These are phyloP conservation scores for Acanthisitta chloris DNA, from an alignment of 2,113 vertebrate species.

Conservation along the genomic window DNA sequence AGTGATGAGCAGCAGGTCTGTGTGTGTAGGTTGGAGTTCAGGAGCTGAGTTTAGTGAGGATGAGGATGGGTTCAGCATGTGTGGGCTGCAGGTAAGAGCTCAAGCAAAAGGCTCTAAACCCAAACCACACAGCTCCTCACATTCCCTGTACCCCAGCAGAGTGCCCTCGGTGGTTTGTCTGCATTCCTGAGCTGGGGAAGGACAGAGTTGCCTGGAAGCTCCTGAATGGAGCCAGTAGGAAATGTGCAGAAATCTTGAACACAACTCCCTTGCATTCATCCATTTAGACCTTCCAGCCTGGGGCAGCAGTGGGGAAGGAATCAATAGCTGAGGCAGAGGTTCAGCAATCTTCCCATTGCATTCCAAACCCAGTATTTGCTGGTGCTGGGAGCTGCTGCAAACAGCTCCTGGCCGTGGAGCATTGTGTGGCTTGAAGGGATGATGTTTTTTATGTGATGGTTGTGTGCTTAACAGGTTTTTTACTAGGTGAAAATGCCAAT, in stretches of 20 bases:
- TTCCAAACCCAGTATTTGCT: not conserved
- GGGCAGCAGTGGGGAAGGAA: not conserved
- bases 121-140: not conserved
- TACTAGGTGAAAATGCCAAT: not conserved
- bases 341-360: not conserved
- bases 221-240: not conserved
- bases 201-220: not conserved
- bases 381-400: not conserved
- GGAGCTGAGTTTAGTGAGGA: not conserved
- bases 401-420: not conserved
- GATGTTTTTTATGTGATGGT: fast-evolving
- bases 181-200: not conserved
- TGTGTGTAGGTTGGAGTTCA: fast-evolving
- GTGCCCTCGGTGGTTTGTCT: not conserved
- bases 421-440: not conserved
- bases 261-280: not conserved
- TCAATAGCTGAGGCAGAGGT: not conserved
- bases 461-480: not conserved
- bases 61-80: not conserved
- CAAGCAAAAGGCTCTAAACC: not conserved
- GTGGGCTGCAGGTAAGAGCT: not conserved
- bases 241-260: not conserved
- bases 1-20: not conserved
- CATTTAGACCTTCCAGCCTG: not conserved
- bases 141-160: not conserved